phyloP scores from a whole-genome alignment of 2,888 invertebrate species.

The Cryptocephalus moraei region DNA sequence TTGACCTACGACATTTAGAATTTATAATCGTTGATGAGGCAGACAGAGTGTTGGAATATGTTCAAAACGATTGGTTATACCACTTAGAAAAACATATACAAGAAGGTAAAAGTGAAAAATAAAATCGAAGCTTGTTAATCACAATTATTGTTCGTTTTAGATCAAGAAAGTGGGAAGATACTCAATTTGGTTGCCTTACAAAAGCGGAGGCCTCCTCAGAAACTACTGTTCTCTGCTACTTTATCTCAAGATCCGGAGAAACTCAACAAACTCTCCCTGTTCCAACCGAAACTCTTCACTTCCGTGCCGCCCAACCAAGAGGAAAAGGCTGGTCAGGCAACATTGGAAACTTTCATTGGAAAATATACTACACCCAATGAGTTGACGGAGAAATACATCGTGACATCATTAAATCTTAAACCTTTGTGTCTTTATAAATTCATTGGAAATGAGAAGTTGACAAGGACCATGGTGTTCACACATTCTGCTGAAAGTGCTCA shows the following conservation, averaged over 20 bases:
- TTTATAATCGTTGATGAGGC: constrained; percentile 95
- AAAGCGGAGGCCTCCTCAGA: constrained; percentile 49
- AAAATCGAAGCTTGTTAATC: neutral
- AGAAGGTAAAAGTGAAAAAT: constrained; percentile 17
- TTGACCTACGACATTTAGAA: constrained; percentile 58
- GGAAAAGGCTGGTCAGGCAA: constrained; percentile 22
- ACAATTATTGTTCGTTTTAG: constrained; percentile 11
- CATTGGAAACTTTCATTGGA: constrained; percentile 49
- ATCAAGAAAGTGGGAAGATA: constrained; percentile 17
- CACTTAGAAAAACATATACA: constrained; percentile 63
- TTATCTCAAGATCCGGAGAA: constrained; percentile 94
- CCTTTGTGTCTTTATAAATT: constrained; percentile 72
- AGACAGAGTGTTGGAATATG: constrained; percentile 85
- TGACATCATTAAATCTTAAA: constrained; percentile 59
- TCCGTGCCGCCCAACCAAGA: constrained; percentile 37
- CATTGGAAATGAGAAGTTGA: constrained; percentile 52
- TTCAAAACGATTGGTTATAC: constrained; percentile 85
- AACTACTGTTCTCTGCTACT: constrained; percentile 95
- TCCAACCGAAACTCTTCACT: constrained; percentile 87
- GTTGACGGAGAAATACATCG: constrained; percentile 57
- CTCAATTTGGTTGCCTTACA: constrained; percentile 30
- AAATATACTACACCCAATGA: constrained; percentile 77
- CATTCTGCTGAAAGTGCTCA: constrained; percentile 74
- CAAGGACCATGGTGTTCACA: constrained; percentile 82
- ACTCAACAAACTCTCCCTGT: constrained; percentile 76